phyloP scores from a whole-genome alignment of 2,113 vertebrate genomes.

The Protobothrops flavoviridis region DNA sequence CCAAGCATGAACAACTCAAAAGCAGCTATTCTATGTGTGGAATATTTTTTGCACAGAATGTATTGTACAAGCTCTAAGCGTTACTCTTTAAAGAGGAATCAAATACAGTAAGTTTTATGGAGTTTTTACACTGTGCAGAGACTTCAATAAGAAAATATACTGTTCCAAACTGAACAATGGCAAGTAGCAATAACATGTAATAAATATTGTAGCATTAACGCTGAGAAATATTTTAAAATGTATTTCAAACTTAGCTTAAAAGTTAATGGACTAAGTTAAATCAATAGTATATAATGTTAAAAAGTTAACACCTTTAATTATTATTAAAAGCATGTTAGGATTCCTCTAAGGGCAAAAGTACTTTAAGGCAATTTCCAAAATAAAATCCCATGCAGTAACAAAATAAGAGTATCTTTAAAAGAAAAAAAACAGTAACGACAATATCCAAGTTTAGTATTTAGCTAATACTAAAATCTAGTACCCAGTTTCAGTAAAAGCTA shows the following conservation, averaged over 20 bases:
- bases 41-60: not conserved
- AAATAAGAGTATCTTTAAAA: not conserved
- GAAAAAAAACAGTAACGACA: not conserved
- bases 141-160: not conserved
- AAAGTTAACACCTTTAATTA: not conserved
- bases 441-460: not conserved
- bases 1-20: not conserved
- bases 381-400: not conserved
- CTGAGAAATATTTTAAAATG: not conserved
- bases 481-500: not conserved
- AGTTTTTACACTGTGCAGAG: not conserved
- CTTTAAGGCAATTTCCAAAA: not conserved
- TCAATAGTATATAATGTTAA: not conserved
- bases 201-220: not conserved
- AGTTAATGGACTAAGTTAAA: not conserved
- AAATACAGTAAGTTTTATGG: not conserved
- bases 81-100: not conserved
- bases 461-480: not conserved
- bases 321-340: not conserved
- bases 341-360: not conserved
- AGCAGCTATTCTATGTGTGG: not conserved
- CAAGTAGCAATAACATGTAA: not conserved
- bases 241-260: not conserved
- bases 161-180: not conserved
- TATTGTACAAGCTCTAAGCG: not conserved